These are phyloP conservation scores for Pterocles orientalis DNA, from an alignment of 2,113 vertebrate genomes.

Conservation along the genomic window DNA sequence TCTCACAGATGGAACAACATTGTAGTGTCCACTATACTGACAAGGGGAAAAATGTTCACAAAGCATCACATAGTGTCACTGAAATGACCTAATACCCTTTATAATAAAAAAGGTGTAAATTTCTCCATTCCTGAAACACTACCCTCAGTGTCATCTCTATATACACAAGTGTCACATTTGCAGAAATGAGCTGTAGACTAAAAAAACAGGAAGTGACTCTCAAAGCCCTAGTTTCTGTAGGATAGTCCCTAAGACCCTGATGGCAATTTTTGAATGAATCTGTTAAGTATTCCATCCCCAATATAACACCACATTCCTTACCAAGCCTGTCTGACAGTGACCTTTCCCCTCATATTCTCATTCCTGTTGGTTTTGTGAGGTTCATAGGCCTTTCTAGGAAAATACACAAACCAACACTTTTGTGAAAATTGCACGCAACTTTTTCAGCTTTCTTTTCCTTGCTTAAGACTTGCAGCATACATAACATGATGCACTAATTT, in stretches of 20 bases:
- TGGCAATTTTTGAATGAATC: not conserved
- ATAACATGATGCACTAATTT: not conserved
- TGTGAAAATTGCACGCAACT: not conserved
- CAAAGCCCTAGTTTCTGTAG: not conserved
- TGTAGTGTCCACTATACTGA: not conserved
- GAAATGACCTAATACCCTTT: not conserved
- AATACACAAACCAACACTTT: not conserved
- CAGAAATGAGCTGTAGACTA: fast-evolving
- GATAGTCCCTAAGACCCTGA: not conserved
- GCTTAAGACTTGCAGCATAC: not conserved
- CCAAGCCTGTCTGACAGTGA: not conserved
- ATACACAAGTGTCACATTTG: no score
- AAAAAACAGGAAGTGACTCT: not conserved
- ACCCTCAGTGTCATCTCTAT: not conserved
- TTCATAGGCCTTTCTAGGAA: not conserved
- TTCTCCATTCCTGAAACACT: not conserved
- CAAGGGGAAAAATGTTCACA: not conserved
- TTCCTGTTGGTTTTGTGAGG: not conserved
- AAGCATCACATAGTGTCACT: not conserved
- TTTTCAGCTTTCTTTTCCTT: not conserved
- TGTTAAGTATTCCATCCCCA: not conserved
- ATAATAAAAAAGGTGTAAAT: not conserved
- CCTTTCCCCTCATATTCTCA: not conserved
- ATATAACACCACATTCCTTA: not conserved
- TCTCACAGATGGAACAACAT: not conserved